A percentile compares a stretch with the other conserved stretches of the same genome.
phyloP scores from a whole-genome alignment of 2,888 invertebrate genomes.

The Pyrocoelia pectoralis region DNA sequence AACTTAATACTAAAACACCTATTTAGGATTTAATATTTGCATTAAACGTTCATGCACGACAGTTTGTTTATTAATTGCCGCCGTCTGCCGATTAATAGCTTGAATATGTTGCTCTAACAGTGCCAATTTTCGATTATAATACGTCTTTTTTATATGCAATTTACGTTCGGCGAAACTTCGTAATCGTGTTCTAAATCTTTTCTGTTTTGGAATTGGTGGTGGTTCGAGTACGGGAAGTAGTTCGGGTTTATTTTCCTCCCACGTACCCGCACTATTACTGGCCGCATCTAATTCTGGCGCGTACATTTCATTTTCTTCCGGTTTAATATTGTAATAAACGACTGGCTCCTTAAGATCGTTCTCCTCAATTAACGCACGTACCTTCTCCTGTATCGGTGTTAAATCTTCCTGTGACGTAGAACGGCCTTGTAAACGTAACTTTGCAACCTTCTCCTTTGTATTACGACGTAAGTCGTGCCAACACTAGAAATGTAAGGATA shows the following conservation, averaged over 20 bases:
- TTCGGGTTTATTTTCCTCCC: background rate
- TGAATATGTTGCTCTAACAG: conserved; percentile 14
- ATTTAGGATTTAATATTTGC: conserved; percentile 15
- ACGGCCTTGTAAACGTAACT: background rate
- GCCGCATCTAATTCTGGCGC: background rate
- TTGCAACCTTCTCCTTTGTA: conserved; percentile 16
- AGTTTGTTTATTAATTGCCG: conserved; percentile 18
- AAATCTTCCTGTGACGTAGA: conserved; percentile 7
- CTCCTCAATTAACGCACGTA: conserved; percentile 14
- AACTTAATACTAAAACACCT: background rate
- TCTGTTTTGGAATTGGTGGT: background rate
- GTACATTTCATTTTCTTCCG: background rate
- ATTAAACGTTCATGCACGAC: conserved; percentile 17
- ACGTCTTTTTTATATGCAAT: conserved; percentile 13
- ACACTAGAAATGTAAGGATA: conserved; percentile 6
- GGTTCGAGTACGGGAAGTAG: background rate
- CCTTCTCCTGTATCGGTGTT: conserved; percentile 20
- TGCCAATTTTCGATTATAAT: conserved; percentile 13
- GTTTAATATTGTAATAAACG: conserved; percentile 4
- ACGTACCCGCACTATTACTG: no score
- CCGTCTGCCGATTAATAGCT: conserved; percentile 17
- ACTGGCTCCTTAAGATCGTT: background rate
- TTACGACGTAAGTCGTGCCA: conserved; percentile 21
- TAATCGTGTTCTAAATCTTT: background rate
- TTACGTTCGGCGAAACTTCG: conserved; percentile 12